A percentile compares a stretch with the other conserved stretches of the same genome.
Evolutionary conservation across 2,797 vertebrate genomes (phyloP).

Genomic region (Syndactyla subalaris): DNA sequence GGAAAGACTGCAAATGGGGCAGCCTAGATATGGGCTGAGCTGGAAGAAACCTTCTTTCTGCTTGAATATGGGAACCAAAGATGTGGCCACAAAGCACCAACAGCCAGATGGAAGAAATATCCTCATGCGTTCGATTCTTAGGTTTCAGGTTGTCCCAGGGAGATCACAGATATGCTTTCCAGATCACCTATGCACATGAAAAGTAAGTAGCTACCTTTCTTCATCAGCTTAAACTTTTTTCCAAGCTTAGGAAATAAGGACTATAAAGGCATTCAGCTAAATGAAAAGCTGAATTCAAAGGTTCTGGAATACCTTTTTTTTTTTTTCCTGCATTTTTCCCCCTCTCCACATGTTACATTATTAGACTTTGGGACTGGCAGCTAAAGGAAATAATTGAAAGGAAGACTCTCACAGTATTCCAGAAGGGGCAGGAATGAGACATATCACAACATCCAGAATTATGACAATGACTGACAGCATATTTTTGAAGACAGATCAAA

Average conservation of each 20-base stretch:
- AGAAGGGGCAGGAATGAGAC: background rate
- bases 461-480: background rate
- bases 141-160: background rate
- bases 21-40: background rate
- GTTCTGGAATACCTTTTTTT: background rate
- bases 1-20: constrained; percentile 20
- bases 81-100: background rate
- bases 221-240: constrained; percentile 5
- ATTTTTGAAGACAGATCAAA: background rate
- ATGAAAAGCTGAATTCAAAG: constrained; percentile 51
- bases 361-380: background rate
- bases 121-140: background rate
- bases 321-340: background rate
- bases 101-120: background rate
- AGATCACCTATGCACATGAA: background rate
- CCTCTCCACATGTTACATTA: background rate
- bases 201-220: constrained; percentile 7
- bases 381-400: constrained; percentile 49
- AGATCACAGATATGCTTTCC: background rate
- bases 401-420: background rate
- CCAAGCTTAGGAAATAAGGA: background rate
- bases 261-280: background rate
- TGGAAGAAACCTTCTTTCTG: background rate
- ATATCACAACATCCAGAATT: background rate
- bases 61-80: background rate